These are phyloP conservation scores for Chrysopa pallens DNA, from an alignment of 1,140 invertebrate species.

Conservation along the genomic window DNA sequence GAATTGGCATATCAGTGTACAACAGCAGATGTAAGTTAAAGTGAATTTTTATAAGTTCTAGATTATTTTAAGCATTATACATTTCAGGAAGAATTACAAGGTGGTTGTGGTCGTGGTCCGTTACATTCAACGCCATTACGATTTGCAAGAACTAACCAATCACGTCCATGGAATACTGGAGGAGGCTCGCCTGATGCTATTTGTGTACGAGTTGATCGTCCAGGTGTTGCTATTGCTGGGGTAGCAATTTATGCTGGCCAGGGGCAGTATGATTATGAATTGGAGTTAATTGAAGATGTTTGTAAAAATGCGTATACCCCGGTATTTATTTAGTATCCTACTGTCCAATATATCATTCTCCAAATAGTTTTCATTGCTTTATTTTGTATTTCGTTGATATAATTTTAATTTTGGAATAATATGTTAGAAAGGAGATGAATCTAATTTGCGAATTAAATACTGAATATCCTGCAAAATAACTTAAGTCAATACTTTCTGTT, in stretches of 20 bases:
- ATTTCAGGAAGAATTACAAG: conserved; percentile 40
- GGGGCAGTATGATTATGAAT: conserved; percentile 74
- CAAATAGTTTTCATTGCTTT: no score
- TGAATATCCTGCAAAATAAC: no score
- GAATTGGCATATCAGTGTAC: conserved; percentile 71
- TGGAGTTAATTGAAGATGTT: conserved; percentile 76
- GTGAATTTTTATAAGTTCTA: neutral
- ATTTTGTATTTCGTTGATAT: no score
- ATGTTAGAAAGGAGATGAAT: no score
- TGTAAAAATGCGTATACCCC: conserved; percentile 13
- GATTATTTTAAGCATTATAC: conserved; percentile 6
- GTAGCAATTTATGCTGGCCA: conserved; percentile 77
- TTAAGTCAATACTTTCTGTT: no score
- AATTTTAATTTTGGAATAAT: no score
- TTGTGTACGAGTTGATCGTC: conserved; percentile 79
- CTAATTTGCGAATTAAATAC: no score
- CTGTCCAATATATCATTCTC: no score
- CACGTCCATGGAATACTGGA: conserved; percentile 88
- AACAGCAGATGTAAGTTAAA: conserved; percentile 30
- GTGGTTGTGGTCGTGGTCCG: conserved; percentile 37
- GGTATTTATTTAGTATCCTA: no score
- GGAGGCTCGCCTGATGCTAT: conserved; percentile 94
- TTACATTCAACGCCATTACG: conserved; percentile 74
- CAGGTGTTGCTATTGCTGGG: conserved; percentile 77
- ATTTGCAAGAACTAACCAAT: conserved; percentile 76